Base-by-base conservation (phyloP, 1,140 invertebrate genomes). In the Phymastichus coffea region DNA sequence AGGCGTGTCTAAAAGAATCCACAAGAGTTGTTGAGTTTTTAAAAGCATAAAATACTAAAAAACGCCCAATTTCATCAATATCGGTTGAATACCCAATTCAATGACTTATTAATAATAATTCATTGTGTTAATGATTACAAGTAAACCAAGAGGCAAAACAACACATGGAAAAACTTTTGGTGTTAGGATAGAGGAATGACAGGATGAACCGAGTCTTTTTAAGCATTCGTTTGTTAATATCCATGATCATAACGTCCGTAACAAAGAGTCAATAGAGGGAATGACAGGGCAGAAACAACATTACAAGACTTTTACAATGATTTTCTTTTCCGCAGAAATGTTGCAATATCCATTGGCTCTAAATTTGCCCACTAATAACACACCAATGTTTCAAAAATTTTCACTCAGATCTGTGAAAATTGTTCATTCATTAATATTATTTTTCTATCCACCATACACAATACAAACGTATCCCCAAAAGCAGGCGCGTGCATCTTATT, bases 121-220 rank as follows among this genome's bases (percentile, higher is more conserved):
- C 43, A 65, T 63, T 62, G 53, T 71, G 69, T 71, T 72, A 70
- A 71, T 72, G 67, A 64, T 65, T 30, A 65, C 63, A 66, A 73
- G 70, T 72, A 73, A 73, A 73, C 71, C 71, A 73, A 73, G 71
- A 73, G 71, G 71, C 66, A 72, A 61, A 69, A 73, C 68, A 73
- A 73, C 69, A 66, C 68, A 67, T 61, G 70, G 65, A 35, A 28
- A 62, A 37, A 26, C 12, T 26, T 48, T 37, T 58, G 66, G 63
- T 30, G 57, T 52, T 65, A 64, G 25, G 46, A 20, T 38, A n/a
- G n/a, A n/a, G n/a, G n/a, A n/a, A n/a, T n/a, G n/a, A n/a, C n/a
- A n/a, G n/a, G 54, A 33, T 55, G 26, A 46, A 49, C 23, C 47
- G 43, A 57, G 14, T 17, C 17, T 47, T 47, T 33, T 20, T 37